These are phyloP conservation scores for Caenorhabditis japonica DNA, from an alignment of 2,888 invertebrate genomes.

Conservation along the genomic window DNA sequence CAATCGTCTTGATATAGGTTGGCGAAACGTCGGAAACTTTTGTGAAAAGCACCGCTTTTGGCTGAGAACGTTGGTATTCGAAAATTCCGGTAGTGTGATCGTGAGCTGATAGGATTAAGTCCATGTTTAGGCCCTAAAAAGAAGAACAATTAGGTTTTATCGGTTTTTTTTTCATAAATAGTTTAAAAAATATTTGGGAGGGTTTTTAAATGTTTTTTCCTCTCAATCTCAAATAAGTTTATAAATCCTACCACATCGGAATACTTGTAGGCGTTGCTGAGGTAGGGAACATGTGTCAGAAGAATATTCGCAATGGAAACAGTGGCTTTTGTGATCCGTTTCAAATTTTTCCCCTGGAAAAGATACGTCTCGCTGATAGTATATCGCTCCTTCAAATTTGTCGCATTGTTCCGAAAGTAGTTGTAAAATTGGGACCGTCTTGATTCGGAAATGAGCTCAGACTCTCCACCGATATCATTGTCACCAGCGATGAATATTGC, in stretches of 20 bases:
- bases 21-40: slow-evolving; percentile 30
- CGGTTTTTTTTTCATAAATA: neutral
- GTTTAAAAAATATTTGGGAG: too few relatives aligned
- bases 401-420: slow-evolving; percentile 36
- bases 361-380: slow-evolving; percentile 27
- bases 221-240: neutral
- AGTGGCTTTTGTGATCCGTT: slow-evolving; percentile 20
- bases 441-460: slow-evolving; percentile 82
- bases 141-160: neutral
- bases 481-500: slow-evolving; percentile 90
- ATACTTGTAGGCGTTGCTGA: slow-evolving; percentile 29
- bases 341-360: slow-evolving; percentile 20
- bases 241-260: slow-evolving; percentile 25
- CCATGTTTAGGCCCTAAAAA: slow-evolving; percentile 36
- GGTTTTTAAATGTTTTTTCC: neutral
- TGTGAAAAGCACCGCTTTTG: slow-evolving; percentile 31
- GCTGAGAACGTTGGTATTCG: slow-evolving; percentile 33
- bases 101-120: slow-evolving; percentile 79
- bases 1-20: slow-evolving; percentile 40
- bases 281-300: slow-evolving; percentile 47
- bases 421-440: slow-evolving; percentile 52
- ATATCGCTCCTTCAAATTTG: slow-evolving; percentile 29
- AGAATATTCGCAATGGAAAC: slow-evolving; percentile 26
- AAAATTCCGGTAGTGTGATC: slow-evolving; percentile 77
- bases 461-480: slow-evolving; percentile 97